These are phyloP conservation scores for Phrynosoma blainvillii DNA, from an alignment of 2,113 vertebrate genomes.

Conservation along the genomic window DNA sequence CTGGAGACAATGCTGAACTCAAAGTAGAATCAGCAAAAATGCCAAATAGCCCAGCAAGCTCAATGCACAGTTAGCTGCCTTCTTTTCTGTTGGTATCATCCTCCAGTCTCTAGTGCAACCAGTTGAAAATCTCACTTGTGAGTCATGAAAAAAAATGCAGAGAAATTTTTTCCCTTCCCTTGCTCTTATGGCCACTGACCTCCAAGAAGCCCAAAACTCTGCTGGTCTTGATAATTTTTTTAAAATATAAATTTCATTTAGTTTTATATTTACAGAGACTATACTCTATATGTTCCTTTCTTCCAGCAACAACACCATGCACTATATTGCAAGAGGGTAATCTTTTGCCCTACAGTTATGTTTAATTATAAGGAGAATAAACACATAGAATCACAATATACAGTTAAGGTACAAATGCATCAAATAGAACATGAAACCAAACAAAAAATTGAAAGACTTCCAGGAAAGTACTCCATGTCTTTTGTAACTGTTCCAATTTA, in stretches of 20 bases:
- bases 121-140: neutral
- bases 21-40: neutral
- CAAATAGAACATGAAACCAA: neutral
- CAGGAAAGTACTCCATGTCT: neutral
- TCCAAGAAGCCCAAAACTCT: neutral
- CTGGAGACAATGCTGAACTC: no score
- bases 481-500: neutral
- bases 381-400: neutral
- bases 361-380: slow-evolving; percentile 3
- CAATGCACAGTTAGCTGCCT: neutral
- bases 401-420: neutral
- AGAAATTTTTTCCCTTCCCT: neutral
- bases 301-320: neutral
- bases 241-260: neutral
- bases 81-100: neutral
- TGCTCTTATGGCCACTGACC: neutral
- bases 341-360: neutral
- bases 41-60: neutral
- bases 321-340: neutral
- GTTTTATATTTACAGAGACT: neutral
- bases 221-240: neutral
- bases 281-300: neutral
- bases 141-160: no score
- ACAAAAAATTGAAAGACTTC: neutral
- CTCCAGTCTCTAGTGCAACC: neutral